Base-by-base conservation (phyloP, 2,797 vertebrate genomes). In the Acomys russatus region DNA sequence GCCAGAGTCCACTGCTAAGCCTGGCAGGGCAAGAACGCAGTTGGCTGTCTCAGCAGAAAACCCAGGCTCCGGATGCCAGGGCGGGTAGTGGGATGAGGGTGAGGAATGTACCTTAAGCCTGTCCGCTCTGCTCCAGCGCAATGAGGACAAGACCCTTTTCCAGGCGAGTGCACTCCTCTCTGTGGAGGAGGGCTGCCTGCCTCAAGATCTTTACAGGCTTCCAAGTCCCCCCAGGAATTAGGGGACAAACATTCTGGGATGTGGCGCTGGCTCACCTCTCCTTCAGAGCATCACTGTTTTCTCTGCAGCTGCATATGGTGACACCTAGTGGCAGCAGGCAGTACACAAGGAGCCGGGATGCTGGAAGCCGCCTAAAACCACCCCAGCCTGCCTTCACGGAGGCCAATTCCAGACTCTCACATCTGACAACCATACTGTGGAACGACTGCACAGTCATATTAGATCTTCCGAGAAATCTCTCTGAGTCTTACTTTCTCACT, bases 261-360 rank as follows among this genome's bases (percentile, higher is more conserved):
- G 35, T 51, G 59, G 25, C 33, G 25, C 0, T 17, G 22, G 20
- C 44, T 28, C 51, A n/a, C 30, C 84, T 51, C 64, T 85, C 30
- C 14, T 25, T 44, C 70, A 78, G 6, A 59, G 61, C 35, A 85
- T 18, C 18, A 6, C 3, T 18, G 28, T 4, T 66, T 68, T 89
- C 70, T 44, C 38, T 49, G 15, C n/a, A 79, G 80, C 22, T 49
- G 20, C 49, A 30, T 56, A 71, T 7, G 71, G 85, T 66, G 91
- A 95, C 64, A 49, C n/a, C 89, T 94, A 92, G 87, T 51, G 76
- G 76, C 9, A 80, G 66, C 77, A 85, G 85, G 28, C 49, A 77
- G 78, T 56, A 83, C 35, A 30, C 10, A 28, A 82, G 23, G 18
- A 86, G 30, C 3, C 78, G 70, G 7, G 20, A 49, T 9, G 14